A percentile compares a stretch with the other conserved stretches of the same genome.
Conservation (phyloP, 1,140 invertebrate genomes). For the Parasteatoda tepidariorum region DNA sequence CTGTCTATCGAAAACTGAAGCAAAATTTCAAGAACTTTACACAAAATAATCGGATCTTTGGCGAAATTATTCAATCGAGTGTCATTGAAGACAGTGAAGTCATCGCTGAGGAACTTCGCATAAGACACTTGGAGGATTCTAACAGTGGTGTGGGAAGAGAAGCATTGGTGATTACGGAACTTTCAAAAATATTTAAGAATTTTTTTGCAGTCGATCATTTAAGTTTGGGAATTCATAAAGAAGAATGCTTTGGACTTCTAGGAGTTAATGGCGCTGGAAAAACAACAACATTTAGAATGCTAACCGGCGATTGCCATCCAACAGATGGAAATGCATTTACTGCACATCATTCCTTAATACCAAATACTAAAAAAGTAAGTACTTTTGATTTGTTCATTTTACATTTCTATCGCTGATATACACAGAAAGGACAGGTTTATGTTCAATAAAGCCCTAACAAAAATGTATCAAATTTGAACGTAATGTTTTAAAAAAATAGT, state of each 20-base stretch:
- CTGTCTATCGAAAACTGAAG: background rate
- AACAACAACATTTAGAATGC: slow-evolving; percentile 85
- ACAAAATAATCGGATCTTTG: background rate
- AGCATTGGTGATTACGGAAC: slow-evolving; percentile 66
- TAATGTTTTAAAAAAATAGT: too few relatives aligned
- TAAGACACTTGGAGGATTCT: background rate
- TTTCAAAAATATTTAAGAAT: slow-evolving; percentile 72
- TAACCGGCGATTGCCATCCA: slow-evolving; percentile 68
- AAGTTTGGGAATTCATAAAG: slow-evolving; percentile 78
- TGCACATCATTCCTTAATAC: background rate
- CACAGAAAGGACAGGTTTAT: background rate
- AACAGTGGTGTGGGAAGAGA: background rate
- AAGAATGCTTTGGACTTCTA: slow-evolving; percentile 86
- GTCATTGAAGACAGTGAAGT: slow-evolving; percentile 1
- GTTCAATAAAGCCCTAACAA: background rate
- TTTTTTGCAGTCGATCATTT: slow-evolving; percentile 77
- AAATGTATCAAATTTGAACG: background rate
- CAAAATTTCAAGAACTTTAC: too few relatives aligned
- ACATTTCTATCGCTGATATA: background rate
- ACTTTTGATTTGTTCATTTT: background rate
- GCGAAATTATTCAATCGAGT: background rate
- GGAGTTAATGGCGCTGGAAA: slow-evolving; percentile 90
- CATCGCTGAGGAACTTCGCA: background rate
- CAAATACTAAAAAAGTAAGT: slow-evolving; percentile 23
- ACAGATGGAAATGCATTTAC: slow-evolving; percentile 39